Evolutionary conservation across 2,888 invertebrate species (phyloP), one percentile per base, ranked within the genome.

Genomic region (Malthinus seriepunctatus): DNA sequence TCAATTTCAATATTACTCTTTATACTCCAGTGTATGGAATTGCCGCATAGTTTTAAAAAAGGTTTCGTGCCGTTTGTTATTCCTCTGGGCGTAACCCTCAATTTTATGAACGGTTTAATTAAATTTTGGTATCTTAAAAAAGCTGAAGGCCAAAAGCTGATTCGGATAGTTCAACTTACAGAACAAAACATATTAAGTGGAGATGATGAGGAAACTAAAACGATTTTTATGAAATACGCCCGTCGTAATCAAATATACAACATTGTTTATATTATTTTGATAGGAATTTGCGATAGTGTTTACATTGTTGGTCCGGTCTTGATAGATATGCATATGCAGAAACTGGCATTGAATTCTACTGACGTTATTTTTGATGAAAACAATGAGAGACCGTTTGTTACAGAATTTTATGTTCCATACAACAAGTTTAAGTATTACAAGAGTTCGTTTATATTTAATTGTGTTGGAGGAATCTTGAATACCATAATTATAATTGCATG

Each of bases 351-450:
- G 23, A 5, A 23, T 23, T 46, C 34, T 32, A n/a, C 3, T 12
- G 11, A n/a, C 12, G 1, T 35, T 8, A 5, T 23, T 23, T 2
- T 23, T 23, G 23, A 23, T 5, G 23, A 5, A 23, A 3, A 23
- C 5, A 23, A 23, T 3, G 23, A 23, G 23, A 23, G 23, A 5
- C 31, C 15, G 5, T n/a, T 53, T 6, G 35, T 35, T 11, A 1
- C 46, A 5, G 63, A 55, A 8, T 58, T 63, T 45, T 69, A 67
- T 67, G 63, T 67, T 50, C 69, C 69, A 3, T 67, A 66, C 49
- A 63, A 69, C 46, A 56, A 57, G 39, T 55, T 63, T 38, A 51
- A 56, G n/a, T 62, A 64, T 49, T 67, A 67, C 42, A 48, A 48
- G 11, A 8, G 32, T n/a, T 12, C 62, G 10, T 66, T 57, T 37